A percentile compares a stretch with the other conserved stretches of the same genome.
Conservation (phyloP, 1,140 invertebrate species). For the Campodea augens region DNA sequence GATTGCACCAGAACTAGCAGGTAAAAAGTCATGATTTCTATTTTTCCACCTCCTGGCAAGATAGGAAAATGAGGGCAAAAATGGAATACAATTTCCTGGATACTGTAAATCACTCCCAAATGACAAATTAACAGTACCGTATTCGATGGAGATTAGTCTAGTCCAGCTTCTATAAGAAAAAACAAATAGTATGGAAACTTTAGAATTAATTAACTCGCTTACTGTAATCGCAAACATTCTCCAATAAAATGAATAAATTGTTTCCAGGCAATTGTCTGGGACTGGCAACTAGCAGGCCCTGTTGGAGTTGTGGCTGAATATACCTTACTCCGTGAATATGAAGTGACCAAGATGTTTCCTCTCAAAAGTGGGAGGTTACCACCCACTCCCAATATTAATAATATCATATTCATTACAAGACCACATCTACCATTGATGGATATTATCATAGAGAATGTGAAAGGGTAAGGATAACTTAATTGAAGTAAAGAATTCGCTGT, state of each 20-base stretch:
- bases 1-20: too few relatives aligned
- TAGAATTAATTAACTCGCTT: too few relatives aligned
- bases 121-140: too few relatives aligned
- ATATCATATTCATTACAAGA: conserved; percentile 76
- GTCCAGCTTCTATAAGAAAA: too few relatives aligned
- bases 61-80: too few relatives aligned
- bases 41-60: too few relatives aligned
- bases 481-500: too few relatives aligned
- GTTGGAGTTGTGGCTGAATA: conserved; percentile 72
- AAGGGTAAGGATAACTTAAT: conserved; percentile 28
- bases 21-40: too few relatives aligned
- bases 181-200: too few relatives aligned
- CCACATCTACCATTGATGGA: conserved; percentile 69
- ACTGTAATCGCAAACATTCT: neutral
- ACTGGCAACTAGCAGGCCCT: conserved; percentile 68
- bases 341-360: conserved; percentile 58
- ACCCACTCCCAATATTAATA: conserved; percentile 40
- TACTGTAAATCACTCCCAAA: too few relatives aligned
- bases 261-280: conserved; percentile 67
- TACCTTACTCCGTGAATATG: conserved; percentile 53
- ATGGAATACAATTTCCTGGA: too few relatives aligned
- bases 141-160: too few relatives aligned
- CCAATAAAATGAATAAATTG: conserved; percentile 5
- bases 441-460: conserved; percentile 61
- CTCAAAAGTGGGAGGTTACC: conserved; percentile 45